Conservation (phyloP, 2,888 invertebrate species). For the Polydrusus cervinus region DNA sequence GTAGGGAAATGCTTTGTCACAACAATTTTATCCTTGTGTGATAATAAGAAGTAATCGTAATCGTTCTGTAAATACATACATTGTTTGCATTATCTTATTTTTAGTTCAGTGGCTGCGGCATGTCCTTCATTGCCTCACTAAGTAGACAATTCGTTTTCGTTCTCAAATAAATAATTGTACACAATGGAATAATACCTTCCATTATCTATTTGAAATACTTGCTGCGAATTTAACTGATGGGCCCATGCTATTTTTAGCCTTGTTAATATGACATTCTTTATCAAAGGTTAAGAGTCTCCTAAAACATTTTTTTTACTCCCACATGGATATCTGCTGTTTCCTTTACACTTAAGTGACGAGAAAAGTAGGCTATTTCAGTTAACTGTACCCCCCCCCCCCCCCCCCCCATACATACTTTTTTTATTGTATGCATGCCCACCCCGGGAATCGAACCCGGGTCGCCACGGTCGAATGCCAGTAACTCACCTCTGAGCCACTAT, state of each 20-base stretch:
- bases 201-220: constrained; percentile 16
- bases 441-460: no score
- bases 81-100: constrained; percentile 14
- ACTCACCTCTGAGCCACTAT: no score
- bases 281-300: background rate
- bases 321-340: no score
- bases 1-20: background rate
- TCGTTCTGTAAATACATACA: constrained; percentile 15
- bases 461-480: no score
- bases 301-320: no score
- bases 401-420: no score
- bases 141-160: background rate
- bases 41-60: constrained; percentile 17
- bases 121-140: background rate
- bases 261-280: background rate
- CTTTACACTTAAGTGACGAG: no score
- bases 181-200: constrained; percentile 15
- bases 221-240: constrained; percentile 1
- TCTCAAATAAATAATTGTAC: constrained; percentile 5
- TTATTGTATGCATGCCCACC: no score
- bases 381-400: no score
- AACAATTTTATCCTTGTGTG: background rate
- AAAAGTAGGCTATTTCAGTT: no score
- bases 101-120: constrained; percentile 6
- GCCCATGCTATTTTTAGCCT: constrained; percentile 10